A percentile compares a stretch with the other conserved stretches of the same genome.
phyloP scores from a whole-genome alignment of 2,888 invertebrate species.

The Plutella xylostella region DNA sequence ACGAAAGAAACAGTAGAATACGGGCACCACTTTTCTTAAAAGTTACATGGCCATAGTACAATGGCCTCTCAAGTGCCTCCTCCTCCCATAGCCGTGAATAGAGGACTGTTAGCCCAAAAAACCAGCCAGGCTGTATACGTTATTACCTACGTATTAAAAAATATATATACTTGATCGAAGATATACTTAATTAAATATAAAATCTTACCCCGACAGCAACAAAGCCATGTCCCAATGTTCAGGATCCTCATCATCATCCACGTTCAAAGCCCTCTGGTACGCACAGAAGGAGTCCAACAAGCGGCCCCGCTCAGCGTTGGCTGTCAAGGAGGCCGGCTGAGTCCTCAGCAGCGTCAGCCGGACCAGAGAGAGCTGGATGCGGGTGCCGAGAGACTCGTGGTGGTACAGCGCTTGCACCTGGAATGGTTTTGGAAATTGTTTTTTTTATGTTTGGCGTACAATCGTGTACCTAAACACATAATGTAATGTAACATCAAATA shows the following conservation, averaged over 20 bases:
- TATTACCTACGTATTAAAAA: too few relatives aligned
- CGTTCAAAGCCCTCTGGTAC: slow-evolving; percentile 76
- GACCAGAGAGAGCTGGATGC: slow-evolving; percentile 76
- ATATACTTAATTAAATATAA: too few relatives aligned
- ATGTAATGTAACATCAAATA: neutral
- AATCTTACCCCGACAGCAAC: slow-evolving; percentile 79
- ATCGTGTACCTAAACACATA: too few relatives aligned
- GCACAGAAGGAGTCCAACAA: slow-evolving; percentile 81
- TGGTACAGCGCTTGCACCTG: slow-evolving; percentile 85
- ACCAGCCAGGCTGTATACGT: too few relatives aligned
- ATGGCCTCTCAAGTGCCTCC: too few relatives aligned
- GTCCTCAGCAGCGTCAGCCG: slow-evolving; percentile 76
- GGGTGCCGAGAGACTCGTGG: slow-evolving; percentile 76
- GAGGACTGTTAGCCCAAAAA: too few relatives aligned
- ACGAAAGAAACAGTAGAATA: neutral
- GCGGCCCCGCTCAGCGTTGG: slow-evolving; percentile 73
- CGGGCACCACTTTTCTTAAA: too few relatives aligned
- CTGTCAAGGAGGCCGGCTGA: slow-evolving; percentile 73
- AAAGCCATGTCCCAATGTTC: slow-evolving; percentile 86
- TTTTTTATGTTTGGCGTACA: too few relatives aligned
- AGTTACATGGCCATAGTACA: too few relatives aligned
- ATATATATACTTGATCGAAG: too few relatives aligned
- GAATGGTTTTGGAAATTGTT: too few relatives aligned
- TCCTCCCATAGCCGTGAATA: too few relatives aligned
- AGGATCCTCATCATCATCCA: slow-evolving; percentile 74